Base-by-base conservation (phyloP, 2,888 invertebrate species). In the Harpalus rufipes region DNA sequence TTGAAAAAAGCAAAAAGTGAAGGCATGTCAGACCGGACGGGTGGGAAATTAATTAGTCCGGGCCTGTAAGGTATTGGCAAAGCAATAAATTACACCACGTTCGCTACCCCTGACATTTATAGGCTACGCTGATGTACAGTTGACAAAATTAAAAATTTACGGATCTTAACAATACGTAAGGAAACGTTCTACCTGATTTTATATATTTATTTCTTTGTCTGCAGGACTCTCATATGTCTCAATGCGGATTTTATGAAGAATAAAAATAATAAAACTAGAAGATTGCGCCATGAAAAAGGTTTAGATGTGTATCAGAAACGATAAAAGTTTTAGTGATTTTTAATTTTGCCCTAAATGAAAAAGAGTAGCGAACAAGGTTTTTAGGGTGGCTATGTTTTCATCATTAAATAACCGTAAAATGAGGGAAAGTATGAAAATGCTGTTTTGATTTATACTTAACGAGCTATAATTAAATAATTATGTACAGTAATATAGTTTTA, bases 131-230 rank as follows among this genome's bases (percentile, higher is more conserved):
- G 84, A 84, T 84, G 84, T 84, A 78, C 78, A 84, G 76, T 84
- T 84, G 84, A 84, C 84, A 84, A 84, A 84, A 84, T 84, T 84
- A 84, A 84, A 84, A 84, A 84, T 61, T 83, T 83, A 83, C 74
- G 76, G 61, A 41, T 83, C 84, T 61, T 56, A 51, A 84, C 84
- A 76, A 84, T 84, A 84, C 83, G 59, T 74, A 41, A 72, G 61
- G 41, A 68, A 76, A 39, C 61, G 39, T 59, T 84, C 78, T 78
- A 84, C 84, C 84, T 84, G 84, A 76, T 84, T 63, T 84, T 84
- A 25, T 25, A 63, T 25, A 63, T 78, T 78, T 78, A 84, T 25
- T 84, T 84, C 76, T 84, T 76, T 78, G 76, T 84, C 63, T 78
- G 63, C n/a, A 10, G 74, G n/a, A 16, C 59, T 41, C 18, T 83